Base-by-base conservation (phyloP, 2,888 invertebrate genomes). In the Chalcosyrphus nemorum region DNA sequence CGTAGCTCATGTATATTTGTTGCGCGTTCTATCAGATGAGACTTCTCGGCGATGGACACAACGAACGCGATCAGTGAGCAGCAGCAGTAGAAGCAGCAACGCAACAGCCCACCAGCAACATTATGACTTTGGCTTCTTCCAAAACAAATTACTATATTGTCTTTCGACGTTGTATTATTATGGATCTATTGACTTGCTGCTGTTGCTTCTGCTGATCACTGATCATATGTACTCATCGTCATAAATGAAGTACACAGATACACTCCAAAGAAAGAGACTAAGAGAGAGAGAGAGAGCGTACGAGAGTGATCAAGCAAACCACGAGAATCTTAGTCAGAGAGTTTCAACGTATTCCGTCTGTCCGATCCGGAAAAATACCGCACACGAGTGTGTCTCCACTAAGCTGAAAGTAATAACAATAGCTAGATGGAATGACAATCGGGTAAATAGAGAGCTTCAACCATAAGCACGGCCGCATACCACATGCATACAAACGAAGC, bases 121-220 rank as follows among this genome's bases (percentile, higher is more conserved):
- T n/a, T n/a, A n/a, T 54, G 66, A 76, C 76, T 71, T 66, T 15
- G 72, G n/a, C n/a, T n/a, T 72, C 61, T 80, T 84, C 84, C 74
- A 80, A 84, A 78, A 75, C 78, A 70, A 75, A 80, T 84, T 80
- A 84, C 80, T 80, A 74, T 75, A 84, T 84, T 80, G 78, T 75
- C 74, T 70, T 78, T 84, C 70, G 41, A 50, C 80, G 68, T 76
- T 76, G 38, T 74, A 78, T 84, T 78, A 75, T 80, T 78, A 74
- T 68, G 77, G 57, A 77, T 82, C 45, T n/a, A n/a, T n/a, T n/a
- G n/a, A n/a, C n/a, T 24, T 24, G 24, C 24, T 24, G 24, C 24
- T 54, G 24, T 4, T 54, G 45, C 38, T 71, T 71, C 52, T 24
- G 35, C 43, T 66, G 45, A 35, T 61, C 35, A 50, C 43, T 66